A percentile compares a stretch with the other conserved stretches of the same genome.
Evolutionary conservation across 2,888 invertebrate genomes (phyloP).

Genomic region (Steromphala cineraria): DNA sequence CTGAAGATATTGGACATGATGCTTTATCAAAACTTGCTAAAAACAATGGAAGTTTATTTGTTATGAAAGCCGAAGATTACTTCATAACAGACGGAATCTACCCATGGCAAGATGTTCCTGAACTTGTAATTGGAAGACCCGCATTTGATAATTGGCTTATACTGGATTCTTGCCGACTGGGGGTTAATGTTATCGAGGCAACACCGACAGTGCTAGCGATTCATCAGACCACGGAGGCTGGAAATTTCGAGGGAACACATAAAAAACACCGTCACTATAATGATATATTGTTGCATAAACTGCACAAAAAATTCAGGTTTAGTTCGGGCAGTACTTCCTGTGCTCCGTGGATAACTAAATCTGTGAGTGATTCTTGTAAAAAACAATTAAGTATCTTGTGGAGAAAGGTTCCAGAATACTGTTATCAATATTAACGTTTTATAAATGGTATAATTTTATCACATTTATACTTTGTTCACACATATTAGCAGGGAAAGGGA

Average conservation of each 20-base stretch:
- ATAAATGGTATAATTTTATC: too few species aligned
- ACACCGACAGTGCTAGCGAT: slow-evolving; percentile 59
- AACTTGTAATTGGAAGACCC: slow-evolving; percentile 62
- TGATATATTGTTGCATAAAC: slow-evolving; percentile 39
- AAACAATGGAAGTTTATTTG: slow-evolving; percentile 51
- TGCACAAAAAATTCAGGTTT: too few species aligned
- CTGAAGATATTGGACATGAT: slow-evolving; percentile 37
- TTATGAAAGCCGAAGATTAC: slow-evolving; percentile 60
- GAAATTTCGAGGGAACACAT: slow-evolving; percentile 58
- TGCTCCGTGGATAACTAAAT: too few species aligned
- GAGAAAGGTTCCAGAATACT: too few species aligned
- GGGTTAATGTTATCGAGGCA: slow-evolving; percentile 54
- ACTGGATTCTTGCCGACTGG: slow-evolving; percentile 46
- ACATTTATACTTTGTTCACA: too few species aligned
- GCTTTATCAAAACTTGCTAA: slow-evolving; percentile 38
- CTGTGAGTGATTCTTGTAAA: too few species aligned
- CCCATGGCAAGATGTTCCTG: slow-evolving; percentile 63
- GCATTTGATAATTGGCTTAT: slow-evolving; percentile 70
- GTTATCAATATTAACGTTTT: too few species aligned
- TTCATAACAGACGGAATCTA: slow-evolving; percentile 60
- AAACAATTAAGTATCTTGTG: too few species aligned
- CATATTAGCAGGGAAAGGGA: too few species aligned
- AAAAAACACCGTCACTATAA: slow-evolving; percentile 55
- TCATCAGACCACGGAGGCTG: slow-evolving; percentile 62
- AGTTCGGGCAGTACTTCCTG: too few species aligned